These are phyloP conservation scores for Pygocentrus nattereri DNA, from an alignment of 2,797 vertebrate genomes.

Conservation along the genomic window DNA sequence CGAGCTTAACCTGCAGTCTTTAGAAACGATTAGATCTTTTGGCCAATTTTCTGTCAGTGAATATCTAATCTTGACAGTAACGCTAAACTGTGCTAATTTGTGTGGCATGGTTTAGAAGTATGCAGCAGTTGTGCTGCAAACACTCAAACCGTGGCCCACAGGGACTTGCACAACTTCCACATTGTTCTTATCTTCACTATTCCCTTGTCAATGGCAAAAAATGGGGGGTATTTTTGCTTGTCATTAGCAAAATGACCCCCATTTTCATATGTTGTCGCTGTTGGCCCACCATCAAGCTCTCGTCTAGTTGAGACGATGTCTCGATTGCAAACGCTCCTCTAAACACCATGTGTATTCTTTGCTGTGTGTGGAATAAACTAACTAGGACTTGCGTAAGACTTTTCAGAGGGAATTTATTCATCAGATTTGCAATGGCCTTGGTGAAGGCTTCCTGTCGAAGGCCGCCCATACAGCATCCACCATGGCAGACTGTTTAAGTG, in stretches of 20 bases:
- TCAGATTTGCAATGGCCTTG: neutral
- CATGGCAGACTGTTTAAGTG: constrained; percentile 68
- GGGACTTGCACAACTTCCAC: constrained; percentile 61
- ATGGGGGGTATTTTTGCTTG: neutral
- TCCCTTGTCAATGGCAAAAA: constrained; percentile 61
- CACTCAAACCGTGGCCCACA: constrained; percentile 36
- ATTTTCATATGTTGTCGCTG: constrained; percentile 67
- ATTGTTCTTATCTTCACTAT: constrained; percentile 63
- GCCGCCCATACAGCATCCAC: constrained; percentile 53
- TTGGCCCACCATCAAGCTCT: constrained; percentile 61
- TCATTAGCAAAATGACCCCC: constrained; percentile 60
- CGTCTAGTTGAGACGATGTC: constrained; percentile 36
- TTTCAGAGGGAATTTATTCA: constrained; percentile 15
- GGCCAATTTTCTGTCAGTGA: constrained; percentile 43
- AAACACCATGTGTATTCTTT: constrained; percentile 9
- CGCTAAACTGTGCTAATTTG: constrained; percentile 41
- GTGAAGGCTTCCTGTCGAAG: neutral
- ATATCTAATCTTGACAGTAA: constrained; percentile 50
- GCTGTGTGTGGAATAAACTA: neutral
- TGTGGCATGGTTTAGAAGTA: constrained; percentile 47
- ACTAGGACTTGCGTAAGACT: neutral
- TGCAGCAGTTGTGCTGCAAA: constrained; percentile 30
- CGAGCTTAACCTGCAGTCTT: constrained; percentile 22
- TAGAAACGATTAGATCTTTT: constrained; percentile 39
- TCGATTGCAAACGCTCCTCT: constrained; percentile 34